Evolutionary conservation across 2,888 invertebrate genomes (phyloP).

Genomic region (Dermolepida albohirtum): DNA sequence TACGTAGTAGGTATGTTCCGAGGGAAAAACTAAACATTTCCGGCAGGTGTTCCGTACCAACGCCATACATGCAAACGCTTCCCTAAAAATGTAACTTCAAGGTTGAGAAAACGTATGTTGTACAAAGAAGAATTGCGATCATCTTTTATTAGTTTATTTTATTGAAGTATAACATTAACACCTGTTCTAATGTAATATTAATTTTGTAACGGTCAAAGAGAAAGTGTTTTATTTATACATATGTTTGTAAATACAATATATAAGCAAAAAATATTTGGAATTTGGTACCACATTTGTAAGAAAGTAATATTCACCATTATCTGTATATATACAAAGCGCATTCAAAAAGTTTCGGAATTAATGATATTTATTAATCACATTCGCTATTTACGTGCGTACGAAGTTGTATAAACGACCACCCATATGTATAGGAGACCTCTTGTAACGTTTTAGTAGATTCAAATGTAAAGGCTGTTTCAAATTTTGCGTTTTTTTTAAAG

Average conservation of each 20-base stretch:
- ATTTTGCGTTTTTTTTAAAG: no score
- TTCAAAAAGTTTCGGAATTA: no score
- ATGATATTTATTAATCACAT: no score
- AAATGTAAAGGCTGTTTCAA: no score
- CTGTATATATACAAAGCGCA: no score
- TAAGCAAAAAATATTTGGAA: no score
- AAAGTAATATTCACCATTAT: no score
- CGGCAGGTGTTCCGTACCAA: constrained; percentile 39
- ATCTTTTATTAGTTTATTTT: constrained; percentile 30
- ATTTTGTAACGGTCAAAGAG: constrained; percentile 22
- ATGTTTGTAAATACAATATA: not conserved
- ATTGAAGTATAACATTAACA: constrained; percentile 21
- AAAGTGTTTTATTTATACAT: constrained; percentile 3
- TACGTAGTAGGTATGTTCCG: not conserved
- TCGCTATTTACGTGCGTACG: no score
- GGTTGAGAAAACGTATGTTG: constrained; percentile 37
- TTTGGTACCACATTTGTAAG: no score
- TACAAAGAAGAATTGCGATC: constrained; percentile 40
- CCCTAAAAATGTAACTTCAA: constrained; percentile 40
- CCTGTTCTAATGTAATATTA: constrained; percentile 31
- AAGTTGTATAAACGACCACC: no score
- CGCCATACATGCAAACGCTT: constrained; percentile 27
- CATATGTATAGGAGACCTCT: no score
- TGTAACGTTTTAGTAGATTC: no score
- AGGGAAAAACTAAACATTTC: constrained; percentile 40